Conservation (phyloP, 2,797 vertebrate species). For the Danio choprae region DNA sequence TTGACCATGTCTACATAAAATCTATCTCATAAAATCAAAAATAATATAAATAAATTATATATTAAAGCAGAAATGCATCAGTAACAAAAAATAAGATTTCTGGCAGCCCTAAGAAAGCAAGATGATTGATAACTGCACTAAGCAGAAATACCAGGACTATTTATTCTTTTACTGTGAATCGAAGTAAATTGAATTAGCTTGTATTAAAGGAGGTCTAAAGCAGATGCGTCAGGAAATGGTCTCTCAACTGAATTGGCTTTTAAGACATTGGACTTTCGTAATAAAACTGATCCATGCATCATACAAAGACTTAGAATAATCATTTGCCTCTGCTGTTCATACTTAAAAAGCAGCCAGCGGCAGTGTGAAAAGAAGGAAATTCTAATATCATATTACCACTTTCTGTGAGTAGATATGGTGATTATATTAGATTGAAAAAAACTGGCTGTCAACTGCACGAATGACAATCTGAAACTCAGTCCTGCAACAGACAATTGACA, state of each 20-base stretch:
- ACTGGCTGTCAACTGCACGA: neutral
- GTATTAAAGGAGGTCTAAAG: conserved; percentile 20
- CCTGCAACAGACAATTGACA: neutral
- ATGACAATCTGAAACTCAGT: neutral
- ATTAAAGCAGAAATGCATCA: neutral
- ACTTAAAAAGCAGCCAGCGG: neutral
- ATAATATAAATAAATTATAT: too few species aligned
- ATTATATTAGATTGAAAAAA: neutral
- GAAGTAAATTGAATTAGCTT: conserved; percentile 23
- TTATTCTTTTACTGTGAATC: neutral
- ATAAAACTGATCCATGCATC: conserved; percentile 1
- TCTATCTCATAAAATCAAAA: too few species aligned
- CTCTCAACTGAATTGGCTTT: conserved; percentile 14
- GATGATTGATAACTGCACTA: neutral
- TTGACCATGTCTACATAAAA: too few species aligned
- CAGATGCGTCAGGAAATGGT: conserved; percentile 22
- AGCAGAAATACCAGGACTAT: neutral
- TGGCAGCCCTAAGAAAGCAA: neutral
- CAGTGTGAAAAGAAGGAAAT: neutral
- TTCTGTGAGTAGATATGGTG: neutral
- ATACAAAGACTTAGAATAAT: neutral
- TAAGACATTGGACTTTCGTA: neutral
- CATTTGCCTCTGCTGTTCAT: conserved; percentile 1
- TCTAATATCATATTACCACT: neutral
- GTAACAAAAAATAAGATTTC: neutral